Conservation (phyloP, 2,888 invertebrate genomes). For the Leptopilina myrica region DNA sequence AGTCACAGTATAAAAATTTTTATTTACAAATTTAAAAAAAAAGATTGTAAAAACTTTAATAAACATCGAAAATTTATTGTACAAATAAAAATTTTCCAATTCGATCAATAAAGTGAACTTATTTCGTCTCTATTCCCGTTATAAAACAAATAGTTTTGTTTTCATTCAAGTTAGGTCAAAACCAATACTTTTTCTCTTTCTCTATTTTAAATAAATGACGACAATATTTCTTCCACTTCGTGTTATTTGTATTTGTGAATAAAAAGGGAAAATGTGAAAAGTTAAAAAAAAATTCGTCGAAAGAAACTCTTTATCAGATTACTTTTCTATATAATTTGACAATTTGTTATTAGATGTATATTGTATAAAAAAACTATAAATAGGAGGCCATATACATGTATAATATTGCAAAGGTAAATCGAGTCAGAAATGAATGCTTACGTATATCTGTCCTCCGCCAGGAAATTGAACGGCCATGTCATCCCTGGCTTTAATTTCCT, state of each 20-base stretch:
- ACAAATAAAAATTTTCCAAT: no score
- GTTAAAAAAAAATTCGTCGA: neutral
- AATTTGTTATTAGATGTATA: neutral
- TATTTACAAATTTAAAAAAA: no score
- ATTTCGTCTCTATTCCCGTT: neutral
- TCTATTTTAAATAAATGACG: neutral
- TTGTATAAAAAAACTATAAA: neutral
- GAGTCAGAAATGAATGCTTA: slow-evolving; percentile 70
- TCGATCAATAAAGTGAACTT: no score
- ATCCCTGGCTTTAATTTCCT: slow-evolving; percentile 85
- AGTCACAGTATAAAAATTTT: no score
- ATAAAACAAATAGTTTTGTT: neutral
- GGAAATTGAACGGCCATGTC: slow-evolving; percentile 88
- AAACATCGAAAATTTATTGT: neutral
- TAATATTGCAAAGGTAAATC: slow-evolving; percentile 15
- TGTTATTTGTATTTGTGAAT: neutral
- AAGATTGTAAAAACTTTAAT: neutral
- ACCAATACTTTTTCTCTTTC: no score
- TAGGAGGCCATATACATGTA: neutral
- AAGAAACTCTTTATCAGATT: neutral
- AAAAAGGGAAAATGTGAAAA: neutral
- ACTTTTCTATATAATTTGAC: slow-evolving; percentile 6
- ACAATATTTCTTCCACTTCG: neutral
- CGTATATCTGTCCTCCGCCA: slow-evolving; percentile 91
- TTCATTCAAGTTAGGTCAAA: neutral